Evolutionary conservation across 53 echinoderm and acorn worm species (phyloP), one percentile per base, ranked within the genome.

Genomic region (Henricia sp.): DNA sequence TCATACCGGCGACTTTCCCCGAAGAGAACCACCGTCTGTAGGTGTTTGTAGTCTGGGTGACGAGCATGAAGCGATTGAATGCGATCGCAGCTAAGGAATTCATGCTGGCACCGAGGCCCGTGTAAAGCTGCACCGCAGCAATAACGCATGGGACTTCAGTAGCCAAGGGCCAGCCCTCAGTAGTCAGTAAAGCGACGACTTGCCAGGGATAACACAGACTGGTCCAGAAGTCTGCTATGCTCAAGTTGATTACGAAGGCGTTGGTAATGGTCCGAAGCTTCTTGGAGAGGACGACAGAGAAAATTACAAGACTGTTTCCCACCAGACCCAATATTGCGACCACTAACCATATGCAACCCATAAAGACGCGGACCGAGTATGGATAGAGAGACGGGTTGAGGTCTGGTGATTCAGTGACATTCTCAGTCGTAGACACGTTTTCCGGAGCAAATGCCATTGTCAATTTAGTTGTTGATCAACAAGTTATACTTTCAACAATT

Each of bases 181-280:
- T 34, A 23, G 63, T 80, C 2, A 80, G 32, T 25, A 80, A 30
- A 24, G 80, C 80, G 14, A 80, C 80, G 20, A 19, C 62, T 20
- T 62, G 28, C 80, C 80, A 80, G n/a, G 80, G 80, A 50, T 80
- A 80, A 21, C 33, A 63, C 43, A 80, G 80, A 48, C 80, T 80
- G 5, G 80, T 64, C 80, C 80, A 80, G 46, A 80, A 46, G 39
- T 80, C 80, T 28, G 80, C 80, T 50, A 64, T 48, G 80, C 63
- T 64, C n/a, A 80, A 64, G 80, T 80, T 80, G 80, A 80, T 50
- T 64, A 80, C 80, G 33, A 63, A 80, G 36, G 65, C 65, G 80
- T 80, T 80, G 64, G 80, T 80, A 19, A 80, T 64, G n/a, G 80
- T 63, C 46, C 80, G 63, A 64, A 80, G 46, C 23, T 64, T 62